Base-by-base conservation (phyloP, 2,797 vertebrate species). In the Danio choprae region DNA sequence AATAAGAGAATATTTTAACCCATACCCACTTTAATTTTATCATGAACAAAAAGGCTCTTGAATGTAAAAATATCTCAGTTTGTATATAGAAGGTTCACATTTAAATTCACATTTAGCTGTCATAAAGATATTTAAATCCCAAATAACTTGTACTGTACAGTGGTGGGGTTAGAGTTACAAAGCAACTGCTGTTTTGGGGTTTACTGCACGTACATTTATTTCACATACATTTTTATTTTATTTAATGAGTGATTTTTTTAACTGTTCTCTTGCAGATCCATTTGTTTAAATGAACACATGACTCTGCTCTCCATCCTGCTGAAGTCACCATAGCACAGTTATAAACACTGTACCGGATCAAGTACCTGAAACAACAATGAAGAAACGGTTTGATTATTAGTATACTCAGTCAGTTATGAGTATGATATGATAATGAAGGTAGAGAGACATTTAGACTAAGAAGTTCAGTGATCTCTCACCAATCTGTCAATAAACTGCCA, bases 201-300 rank as follows among this genome's bases (percentile, higher is more conserved):
- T 65, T 46, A 65, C 44, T 20, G 44, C 18, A 13, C n/a, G n/a
- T 15, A 20, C n/a, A 29, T 29, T 3, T 29, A 29, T 29, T 69
- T 13, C 50, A 2, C 4, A 13, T 70, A 29, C 3, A 29, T 29
- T n/a, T 70, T 53, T 69, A 18, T 67, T 6, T 51, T 7, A 62
- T 50, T 20, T 4, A 8, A 62, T 43, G 4, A 40, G 22, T 18
- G 4, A 15, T 29, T 51, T 43, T 16, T 10, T 15, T 11, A 55
- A 65, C 15, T 12, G 9, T 65, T 20, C 0, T 76, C 15, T 76
- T 12, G 10, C 74, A 76, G 15, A 76, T 60, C 9, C 10, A 50
- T 74, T 7, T 6, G 0, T 2, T 0, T 2, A 0, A 0, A 1
- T 0, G 0, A 4, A 5, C 0, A 64, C 48, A 64, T 16, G 0